These are phyloP conservation scores for Rhinichthys osculus DNA, from an alignment of 2,797 vertebrate genomes.

Conservation along the genomic window DNA sequence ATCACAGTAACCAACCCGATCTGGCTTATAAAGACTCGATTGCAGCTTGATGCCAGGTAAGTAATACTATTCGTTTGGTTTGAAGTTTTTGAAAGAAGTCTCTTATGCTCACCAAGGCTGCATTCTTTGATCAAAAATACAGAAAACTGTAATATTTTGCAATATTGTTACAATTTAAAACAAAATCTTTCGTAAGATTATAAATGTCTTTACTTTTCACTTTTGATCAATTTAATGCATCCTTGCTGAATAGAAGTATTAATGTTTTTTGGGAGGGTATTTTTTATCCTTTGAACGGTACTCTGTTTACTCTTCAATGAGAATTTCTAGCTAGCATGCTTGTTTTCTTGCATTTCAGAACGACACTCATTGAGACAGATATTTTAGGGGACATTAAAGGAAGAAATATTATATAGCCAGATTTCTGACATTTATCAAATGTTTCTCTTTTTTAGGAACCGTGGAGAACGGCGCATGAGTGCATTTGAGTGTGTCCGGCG, in stretches of 20 bases:
- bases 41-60: slow-evolving; percentile 96
- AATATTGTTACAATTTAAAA: neutral
- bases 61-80: neutral
- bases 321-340: neutral
- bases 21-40: slow-evolving; percentile 98
- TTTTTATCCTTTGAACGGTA: too few relatives aligned
- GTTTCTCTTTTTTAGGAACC: slow-evolving; percentile 77
- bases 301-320: too few relatives aligned
- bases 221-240: neutral
- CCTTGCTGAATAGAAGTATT: neutral
- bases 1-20: slow-evolving; percentile 96
- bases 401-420: neutral
- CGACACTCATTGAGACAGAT: neutral
- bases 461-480: slow-evolving; percentile 91
- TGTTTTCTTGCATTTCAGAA: neutral
- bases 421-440: neutral
- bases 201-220: neutral
- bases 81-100: neutral
- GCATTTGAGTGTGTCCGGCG: slow-evolving; percentile 91
- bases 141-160: neutral
- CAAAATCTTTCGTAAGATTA: neutral
- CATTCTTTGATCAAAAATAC: too few relatives aligned
- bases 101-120: neutral
- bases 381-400: neutral
- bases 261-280: too few relatives aligned